Evolutionary conservation across 2,888 invertebrate species (phyloP).

Genomic region (Empis livida): DNA sequence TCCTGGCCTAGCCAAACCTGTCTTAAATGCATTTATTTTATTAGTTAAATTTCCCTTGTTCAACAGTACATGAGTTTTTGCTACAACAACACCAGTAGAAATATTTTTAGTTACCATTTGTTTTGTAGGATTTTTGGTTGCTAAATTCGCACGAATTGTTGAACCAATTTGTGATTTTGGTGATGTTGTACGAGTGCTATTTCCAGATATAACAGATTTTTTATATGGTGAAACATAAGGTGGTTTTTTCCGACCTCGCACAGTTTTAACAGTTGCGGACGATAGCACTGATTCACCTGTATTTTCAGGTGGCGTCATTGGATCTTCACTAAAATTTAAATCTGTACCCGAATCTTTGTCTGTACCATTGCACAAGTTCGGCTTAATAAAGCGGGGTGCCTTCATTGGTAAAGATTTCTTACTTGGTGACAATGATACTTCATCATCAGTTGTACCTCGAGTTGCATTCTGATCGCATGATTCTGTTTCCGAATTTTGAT

Average conservation of each 20-base stretch:
- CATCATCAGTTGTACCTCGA: slow-evolving; percentile 35
- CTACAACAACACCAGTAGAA: slow-evolving; percentile 7
- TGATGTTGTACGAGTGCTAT: slow-evolving; percentile 31
- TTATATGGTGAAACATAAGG: slow-evolving; percentile 51
- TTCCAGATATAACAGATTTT: slow-evolving; percentile 26
- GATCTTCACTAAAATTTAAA: slow-evolving; percentile 37
- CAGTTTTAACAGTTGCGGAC: slow-evolving; percentile 18
- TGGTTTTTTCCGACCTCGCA: slow-evolving; percentile 43
- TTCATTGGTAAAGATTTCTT: slow-evolving; percentile 10
- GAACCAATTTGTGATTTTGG: slow-evolving; percentile 9
- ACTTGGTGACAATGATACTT: slow-evolving; percentile 25
- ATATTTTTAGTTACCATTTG: slow-evolving; percentile 9
- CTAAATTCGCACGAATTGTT: slow-evolving; percentile 26
- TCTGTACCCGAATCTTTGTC: slow-evolving; percentile 37
- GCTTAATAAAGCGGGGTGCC: slow-evolving; percentile 13
- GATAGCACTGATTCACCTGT: slow-evolving; percentile 14
- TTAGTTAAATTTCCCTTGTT: slow-evolving; percentile 12
- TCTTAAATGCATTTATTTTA: slow-evolving; percentile 7
- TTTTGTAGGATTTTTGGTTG: slow-evolving; percentile 25
- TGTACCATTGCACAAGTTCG: slow-evolving; percentile 2
- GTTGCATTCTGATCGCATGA: slow-evolving; percentile 29
- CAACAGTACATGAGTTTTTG: slow-evolving; percentile 11
- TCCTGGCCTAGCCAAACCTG: slow-evolving; percentile 4
- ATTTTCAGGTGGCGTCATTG: slow-evolving; percentile 20
- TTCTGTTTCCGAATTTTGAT: slow-evolving; percentile 45